These are phyloP conservation scores for Phyllostomus hastatus DNA, from an alignment of 2,113 vertebrate genomes.

Conservation along the genomic window DNA sequence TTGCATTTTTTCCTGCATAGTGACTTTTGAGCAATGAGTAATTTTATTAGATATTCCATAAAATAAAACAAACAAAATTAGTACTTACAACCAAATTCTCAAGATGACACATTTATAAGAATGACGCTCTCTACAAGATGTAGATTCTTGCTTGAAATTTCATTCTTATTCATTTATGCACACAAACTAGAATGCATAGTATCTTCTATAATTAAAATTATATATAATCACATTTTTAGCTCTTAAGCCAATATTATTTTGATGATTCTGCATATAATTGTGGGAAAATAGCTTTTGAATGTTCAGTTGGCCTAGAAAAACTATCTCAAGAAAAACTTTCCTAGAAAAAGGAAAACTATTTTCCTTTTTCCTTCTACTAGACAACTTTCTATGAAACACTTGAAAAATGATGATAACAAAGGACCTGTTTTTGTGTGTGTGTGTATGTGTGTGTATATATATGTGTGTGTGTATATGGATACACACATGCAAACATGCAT, in stretches of 20 bases:
- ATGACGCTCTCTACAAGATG: background rate
- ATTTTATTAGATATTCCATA: background rate
- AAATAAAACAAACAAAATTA: constrained; percentile 25
- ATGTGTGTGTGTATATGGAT: too few species aligned
- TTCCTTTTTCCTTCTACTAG: background rate
- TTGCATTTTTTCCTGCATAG: background rate
- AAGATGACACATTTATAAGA: background rate
- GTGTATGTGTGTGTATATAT: background rate
- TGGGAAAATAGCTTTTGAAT: background rate
- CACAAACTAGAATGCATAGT: background rate
- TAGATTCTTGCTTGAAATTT: background rate
- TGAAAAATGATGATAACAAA: background rate
- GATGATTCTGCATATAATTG: background rate
- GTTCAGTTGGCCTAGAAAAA: background rate
- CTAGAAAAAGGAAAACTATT: too few species aligned
- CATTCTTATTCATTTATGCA: background rate
- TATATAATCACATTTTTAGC: background rate
- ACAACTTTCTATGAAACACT: background rate
- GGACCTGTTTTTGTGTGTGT: background rate
- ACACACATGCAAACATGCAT: fast-evolving
- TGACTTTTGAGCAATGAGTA: background rate
- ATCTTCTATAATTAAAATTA: background rate
- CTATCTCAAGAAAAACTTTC: background rate
- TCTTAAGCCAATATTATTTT: background rate
- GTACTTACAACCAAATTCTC: background rate